Conservation (phyloP, 1,140 invertebrate species). For the Araneus ventricosus region DNA sequence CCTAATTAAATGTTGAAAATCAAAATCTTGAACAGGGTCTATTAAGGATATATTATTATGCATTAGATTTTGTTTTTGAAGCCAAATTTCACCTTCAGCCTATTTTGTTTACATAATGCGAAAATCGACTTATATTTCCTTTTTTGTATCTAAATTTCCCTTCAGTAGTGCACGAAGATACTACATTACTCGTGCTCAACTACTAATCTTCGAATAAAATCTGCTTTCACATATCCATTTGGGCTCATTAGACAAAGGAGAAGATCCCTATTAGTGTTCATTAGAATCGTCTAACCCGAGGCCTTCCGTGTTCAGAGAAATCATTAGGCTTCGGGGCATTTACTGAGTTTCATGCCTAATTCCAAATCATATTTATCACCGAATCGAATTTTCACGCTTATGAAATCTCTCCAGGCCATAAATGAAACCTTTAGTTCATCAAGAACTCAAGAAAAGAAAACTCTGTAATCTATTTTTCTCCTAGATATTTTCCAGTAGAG, state of each 20-base stretch:
- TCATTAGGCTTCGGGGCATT: not conserved
- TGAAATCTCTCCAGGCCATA: not conserved
- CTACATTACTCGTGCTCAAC: too few species aligned
- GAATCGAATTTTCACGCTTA: not conserved
- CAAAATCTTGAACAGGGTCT: too few species aligned
- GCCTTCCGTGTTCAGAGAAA: constrained; percentile 17
- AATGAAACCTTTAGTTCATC: not conserved
- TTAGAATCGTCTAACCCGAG: not conserved
- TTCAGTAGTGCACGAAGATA: too few species aligned
- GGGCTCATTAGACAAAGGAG: not conserved
- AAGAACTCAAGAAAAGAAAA: not conserved
- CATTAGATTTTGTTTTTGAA: too few species aligned
- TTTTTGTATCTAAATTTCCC: too few species aligned
- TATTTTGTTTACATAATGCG: too few species aligned
- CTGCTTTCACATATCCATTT: too few species aligned
- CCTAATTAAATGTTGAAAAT: too few species aligned
- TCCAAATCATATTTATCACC: not conserved
- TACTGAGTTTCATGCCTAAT: not conserved
- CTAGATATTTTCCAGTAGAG: not conserved
- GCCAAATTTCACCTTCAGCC: too few species aligned
- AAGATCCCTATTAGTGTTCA: not conserved
- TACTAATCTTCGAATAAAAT: too few species aligned
- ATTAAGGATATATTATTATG: too few species aligned
- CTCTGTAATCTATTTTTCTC: not conserved
- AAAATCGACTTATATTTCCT: too few species aligned